These are phyloP conservation scores for Cepaea nemoralis DNA, from an alignment of 1,140 invertebrate species.

Conservation along the genomic window DNA sequence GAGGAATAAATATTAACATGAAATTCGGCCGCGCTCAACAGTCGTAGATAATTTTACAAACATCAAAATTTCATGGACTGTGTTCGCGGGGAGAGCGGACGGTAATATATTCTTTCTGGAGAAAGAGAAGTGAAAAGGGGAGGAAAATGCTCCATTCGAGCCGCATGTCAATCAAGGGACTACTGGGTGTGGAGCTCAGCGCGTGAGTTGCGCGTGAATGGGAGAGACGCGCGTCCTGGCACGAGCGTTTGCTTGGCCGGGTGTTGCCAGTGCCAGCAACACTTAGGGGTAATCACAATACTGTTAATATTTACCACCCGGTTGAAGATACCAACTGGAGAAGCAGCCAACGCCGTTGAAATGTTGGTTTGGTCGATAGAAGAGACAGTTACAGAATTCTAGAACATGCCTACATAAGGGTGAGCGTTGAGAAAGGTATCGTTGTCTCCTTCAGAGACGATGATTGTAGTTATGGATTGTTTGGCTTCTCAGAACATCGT, in stretches of 20 bases:
- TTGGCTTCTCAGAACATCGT: no score
- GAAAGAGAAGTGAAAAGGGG: neutral
- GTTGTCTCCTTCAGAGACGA: no score
- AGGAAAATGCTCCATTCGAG: neutral
- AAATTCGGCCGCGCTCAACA: neutral
- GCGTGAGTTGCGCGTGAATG: neutral
- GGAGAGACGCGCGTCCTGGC: neutral
- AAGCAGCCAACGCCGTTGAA: no score
- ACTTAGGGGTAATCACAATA: no score
- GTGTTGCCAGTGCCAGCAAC: neutral
- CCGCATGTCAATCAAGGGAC: neutral
- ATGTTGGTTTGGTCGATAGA: no score
- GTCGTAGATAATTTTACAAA: slow-evolving; percentile 16
- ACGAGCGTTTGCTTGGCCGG: neutral
- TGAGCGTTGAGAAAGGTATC: no score
- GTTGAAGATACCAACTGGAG: no score
- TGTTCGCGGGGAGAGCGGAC: neutral
- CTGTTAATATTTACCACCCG: no score
- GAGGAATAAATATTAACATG: slow-evolving; percentile 30
- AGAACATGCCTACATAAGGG: no score
- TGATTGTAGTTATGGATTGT: no score
- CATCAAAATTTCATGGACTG: slow-evolving; percentile 41
- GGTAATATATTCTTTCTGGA: neutral
- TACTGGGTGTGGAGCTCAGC: neutral
- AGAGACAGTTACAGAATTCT: no score